A percentile compares a stretch with the other conserved stretches of the same genome.
These are phyloP conservation scores for Hemithea aestivaria DNA, from an alignment of 2,888 invertebrate genomes.

Conservation along the genomic window DNA sequence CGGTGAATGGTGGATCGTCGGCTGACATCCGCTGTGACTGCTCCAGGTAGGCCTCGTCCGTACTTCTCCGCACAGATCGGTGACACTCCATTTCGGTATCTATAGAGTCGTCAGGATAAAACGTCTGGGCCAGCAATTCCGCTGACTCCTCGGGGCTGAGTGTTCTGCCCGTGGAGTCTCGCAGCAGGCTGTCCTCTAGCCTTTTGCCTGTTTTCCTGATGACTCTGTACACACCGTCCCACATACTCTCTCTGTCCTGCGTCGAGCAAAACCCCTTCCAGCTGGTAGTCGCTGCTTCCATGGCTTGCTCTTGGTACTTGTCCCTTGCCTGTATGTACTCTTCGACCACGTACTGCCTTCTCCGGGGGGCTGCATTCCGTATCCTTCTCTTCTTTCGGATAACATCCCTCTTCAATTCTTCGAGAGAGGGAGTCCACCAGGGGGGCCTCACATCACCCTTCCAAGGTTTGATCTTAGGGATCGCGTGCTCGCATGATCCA, in stretches of 20 bases:
- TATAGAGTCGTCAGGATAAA: constrained; percentile 7
- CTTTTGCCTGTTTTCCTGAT: constrained; percentile 4
- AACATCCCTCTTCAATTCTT: not conserved
- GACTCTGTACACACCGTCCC: constrained; percentile 9
- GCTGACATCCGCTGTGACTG: not conserved
- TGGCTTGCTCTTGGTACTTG: constrained; percentile 1
- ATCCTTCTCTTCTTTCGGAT: constrained; percentile 1
- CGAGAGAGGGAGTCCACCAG: too few species aligned
- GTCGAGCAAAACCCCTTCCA: constrained; percentile 17
- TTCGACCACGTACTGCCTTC: constrained; percentile 1
- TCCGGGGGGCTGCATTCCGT: constrained; percentile 2
- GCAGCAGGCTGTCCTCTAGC: not conserved
- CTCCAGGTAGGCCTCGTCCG: not conserved
- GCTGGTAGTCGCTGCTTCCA: constrained; percentile 2
- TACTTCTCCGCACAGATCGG: not conserved
- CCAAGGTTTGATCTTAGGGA: too few species aligned
- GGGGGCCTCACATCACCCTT: too few species aligned
- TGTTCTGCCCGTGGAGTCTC: not conserved
- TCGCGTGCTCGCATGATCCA: too few species aligned
- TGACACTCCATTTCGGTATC: not conserved
- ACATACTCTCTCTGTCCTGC: constrained; percentile 18
- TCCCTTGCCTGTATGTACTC: constrained; percentile 8
- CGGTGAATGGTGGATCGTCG: constrained; percentile 2
- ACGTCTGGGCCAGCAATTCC: constrained; percentile 3
- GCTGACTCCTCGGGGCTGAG: constrained; percentile 11